Base-by-base conservation (phyloP, 2,888 invertebrate genomes). In the Folsomia manolachei region DNA sequence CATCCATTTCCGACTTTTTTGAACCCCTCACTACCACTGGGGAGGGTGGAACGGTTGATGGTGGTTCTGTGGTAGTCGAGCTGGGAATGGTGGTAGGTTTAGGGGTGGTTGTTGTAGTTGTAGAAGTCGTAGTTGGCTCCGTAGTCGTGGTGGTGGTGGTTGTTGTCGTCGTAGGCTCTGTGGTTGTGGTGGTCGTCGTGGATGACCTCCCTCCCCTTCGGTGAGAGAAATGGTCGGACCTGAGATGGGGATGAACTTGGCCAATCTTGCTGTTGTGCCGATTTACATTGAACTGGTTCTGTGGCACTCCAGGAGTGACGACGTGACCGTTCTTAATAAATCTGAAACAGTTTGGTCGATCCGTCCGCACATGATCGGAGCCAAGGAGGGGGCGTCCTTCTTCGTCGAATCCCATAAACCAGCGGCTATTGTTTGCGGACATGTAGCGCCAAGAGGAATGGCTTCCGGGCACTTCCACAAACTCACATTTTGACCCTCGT, bases 221-320 rank as follows among this genome's bases (percentile, higher is more conserved):
- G 39, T 39, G 4, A 18, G 56, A 56, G 56, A 56, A 56, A 21
- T 19, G 19, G 21, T 19, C 18, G 21, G 18, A 7, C 21, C 19
- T 18, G 7, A 18, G 63, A 27, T 63, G 63, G 27, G 63, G 63
- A 27, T 63, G 63, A n/a, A n/a, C 2, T 27, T 63, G 63, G 21
- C 63, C 63, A 19, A 63, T 27, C 27, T 63, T 27, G 1, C 27
- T 25, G 63, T 63, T 26, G 21, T 63, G 63, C 63, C 27, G 7
- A 2, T 63, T 26, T 4, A 27, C 27, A 27, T 63, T 27, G 18
- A 63, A 27, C 11, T n/a, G 25, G n/a, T 63, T 63, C 4, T 27
- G 4, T n/a, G 63, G 9, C 63, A 63, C 25, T 25, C 63, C 18
- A 7, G 24, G 27, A 26, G 27, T 27, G 27, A 27, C 63, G 26